Conservation (phyloP, 2,888 invertebrate species). For the Drosophila setosimentum region DNA sequence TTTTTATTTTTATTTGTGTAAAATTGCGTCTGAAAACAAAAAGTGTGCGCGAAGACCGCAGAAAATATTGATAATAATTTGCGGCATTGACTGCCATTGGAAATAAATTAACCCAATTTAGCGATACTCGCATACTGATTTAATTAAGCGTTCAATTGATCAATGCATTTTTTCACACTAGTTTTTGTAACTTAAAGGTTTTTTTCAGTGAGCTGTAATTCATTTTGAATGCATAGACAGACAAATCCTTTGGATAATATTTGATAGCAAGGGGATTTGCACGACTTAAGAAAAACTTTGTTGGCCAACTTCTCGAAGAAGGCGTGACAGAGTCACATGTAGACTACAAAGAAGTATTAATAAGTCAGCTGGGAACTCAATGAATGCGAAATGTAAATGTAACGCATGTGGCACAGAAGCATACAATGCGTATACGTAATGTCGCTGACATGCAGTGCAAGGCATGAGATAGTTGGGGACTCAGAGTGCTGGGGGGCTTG, state of each 20-base stretch:
- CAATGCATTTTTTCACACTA: neutral
- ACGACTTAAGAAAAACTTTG: constrained; percentile 20
- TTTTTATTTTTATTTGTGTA: constrained; percentile 43
- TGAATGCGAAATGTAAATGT: constrained; percentile 56
- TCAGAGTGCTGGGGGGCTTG: neutral
- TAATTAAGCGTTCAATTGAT: constrained; percentile 49
- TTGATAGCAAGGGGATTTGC: constrained; percentile 27
- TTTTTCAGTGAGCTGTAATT: neutral
- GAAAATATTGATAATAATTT: constrained; percentile 60
- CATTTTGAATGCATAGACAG: neutral
- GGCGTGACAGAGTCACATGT: constrained; percentile 40
- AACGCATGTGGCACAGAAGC: constrained; percentile 60
- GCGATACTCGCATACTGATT: constrained; percentile 48
- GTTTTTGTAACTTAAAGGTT: neutral
- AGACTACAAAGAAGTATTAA: constrained; percentile 41
- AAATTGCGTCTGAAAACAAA: constrained; percentile 37
- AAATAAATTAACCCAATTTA: constrained; percentile 71
- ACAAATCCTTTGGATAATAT: constrained; percentile 10
- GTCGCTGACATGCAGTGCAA: constrained; percentile 57
- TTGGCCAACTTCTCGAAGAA: constrained; percentile 16
- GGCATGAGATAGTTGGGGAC: neutral
- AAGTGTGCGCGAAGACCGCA: constrained; percentile 18
- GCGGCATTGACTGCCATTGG: constrained; percentile 47
- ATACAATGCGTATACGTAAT: constrained; percentile 64
- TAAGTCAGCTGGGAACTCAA: constrained; percentile 42